Evolutionary conservation across 1,140 invertebrate species (phyloP).

Genomic region (Pogonomyrmex californicus): DNA sequence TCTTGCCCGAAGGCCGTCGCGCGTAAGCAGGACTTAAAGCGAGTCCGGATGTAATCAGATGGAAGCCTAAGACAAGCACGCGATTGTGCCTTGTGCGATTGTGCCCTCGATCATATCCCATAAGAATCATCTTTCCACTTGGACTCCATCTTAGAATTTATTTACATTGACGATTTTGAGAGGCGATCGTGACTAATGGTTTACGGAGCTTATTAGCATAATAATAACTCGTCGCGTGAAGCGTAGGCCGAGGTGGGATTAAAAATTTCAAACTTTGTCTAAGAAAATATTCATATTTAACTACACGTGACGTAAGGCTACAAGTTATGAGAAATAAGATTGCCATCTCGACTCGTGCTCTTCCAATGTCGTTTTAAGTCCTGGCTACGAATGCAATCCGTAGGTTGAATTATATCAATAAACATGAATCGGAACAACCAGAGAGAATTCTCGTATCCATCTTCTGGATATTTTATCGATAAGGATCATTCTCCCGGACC

Average conservation of each 20-base stretch:
- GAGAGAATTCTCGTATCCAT: conserved; percentile 1
- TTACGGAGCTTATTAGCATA: not conserved
- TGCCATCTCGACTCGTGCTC: not conserved
- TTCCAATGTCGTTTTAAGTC: conserved; percentile 11
- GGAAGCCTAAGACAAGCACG: not conserved
- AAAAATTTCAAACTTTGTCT: conserved; percentile 22
- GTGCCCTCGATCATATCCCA: not conserved
- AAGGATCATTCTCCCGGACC: not conserved
- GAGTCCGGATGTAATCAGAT: not conserved
- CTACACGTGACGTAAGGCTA: not conserved
- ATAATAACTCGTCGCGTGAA: not conserved
- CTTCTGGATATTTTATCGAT: conserved; percentile 45
- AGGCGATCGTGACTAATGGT: not conserved
- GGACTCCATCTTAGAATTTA: not conserved
- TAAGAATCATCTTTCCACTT: not conserved
- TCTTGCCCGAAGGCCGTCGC: conserved; percentile 4
- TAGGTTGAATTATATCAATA: not conserved
- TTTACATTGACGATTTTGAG: conserved; percentile 25
- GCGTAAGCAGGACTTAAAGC: conserved; percentile 47
- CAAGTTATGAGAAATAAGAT: not conserved
- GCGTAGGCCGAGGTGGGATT: not conserved
- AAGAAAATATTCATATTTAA: not conserved
- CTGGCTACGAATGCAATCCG: conserved; percentile 23
- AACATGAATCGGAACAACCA: conserved; percentile 30
- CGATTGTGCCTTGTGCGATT: not conserved